These are phyloP conservation scores for Parambassis ranga DNA, from an alignment of 2,797 vertebrate species.

Conservation along the genomic window DNA sequence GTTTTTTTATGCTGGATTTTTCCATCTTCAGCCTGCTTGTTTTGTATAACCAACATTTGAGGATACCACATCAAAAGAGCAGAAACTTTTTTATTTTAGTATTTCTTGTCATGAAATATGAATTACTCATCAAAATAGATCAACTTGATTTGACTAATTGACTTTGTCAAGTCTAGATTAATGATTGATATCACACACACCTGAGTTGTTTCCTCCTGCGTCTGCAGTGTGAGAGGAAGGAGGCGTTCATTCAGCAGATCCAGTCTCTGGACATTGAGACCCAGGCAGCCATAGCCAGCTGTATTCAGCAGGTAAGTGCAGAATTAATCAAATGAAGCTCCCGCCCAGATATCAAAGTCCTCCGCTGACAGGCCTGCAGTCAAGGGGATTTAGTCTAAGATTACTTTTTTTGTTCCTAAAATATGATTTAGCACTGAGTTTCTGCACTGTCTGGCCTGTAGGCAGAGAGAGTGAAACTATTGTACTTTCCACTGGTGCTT, in stretches of 20 bases:
- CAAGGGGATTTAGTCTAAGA: constrained; percentile 17
- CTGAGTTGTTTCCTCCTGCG: constrained; percentile 3
- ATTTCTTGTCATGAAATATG: too few relatives aligned
- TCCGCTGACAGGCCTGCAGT: constrained; percentile 13
- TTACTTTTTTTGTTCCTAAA: constrained; percentile 30
- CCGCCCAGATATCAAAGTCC: background rate
- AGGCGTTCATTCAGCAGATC: constrained; percentile 89
- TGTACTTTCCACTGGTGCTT: constrained; percentile 36
- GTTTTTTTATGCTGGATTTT: too few relatives aligned
- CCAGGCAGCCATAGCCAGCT: constrained; percentile 84
- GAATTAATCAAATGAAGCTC: constrained; percentile 24
- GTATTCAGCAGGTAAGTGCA: constrained; percentile 87
- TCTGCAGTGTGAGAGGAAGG: constrained; percentile 87
- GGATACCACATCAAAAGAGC: background rate
- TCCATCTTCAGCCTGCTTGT: background rate
- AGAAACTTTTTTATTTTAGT: too few relatives aligned
- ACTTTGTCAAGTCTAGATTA: too few relatives aligned
- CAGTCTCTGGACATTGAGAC: constrained; percentile 85
- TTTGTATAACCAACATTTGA: background rate
- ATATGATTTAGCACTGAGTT: constrained; percentile 41
- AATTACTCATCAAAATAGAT: background rate
- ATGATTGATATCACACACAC: background rate
- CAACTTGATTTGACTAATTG: background rate
- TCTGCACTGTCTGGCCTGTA: constrained; percentile 22
- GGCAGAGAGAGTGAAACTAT: constrained; percentile 35